A percentile compares a stretch with the other conserved stretches of the same genome.
These are phyloP conservation scores for Leptodactylus fallax DNA, from an alignment of 2,797 vertebrate genomes.

Conservation along the genomic window DNA sequence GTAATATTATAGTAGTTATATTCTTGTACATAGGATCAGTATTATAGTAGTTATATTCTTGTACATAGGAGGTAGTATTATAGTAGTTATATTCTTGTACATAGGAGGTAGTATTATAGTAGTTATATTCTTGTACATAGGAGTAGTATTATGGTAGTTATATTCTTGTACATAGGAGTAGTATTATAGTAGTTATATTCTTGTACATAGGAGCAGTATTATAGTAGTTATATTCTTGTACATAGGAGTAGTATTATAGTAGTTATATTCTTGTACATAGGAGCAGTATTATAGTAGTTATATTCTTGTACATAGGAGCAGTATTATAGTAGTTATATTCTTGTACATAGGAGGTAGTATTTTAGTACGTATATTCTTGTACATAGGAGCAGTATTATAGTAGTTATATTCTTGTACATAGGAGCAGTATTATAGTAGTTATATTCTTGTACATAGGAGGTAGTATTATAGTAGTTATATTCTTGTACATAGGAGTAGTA, in stretches of 20 bases:
- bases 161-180: background rate
- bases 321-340: background rate
- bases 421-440: background rate
- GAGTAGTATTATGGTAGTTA: constrained; percentile 4
- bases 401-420: background rate
- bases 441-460: background rate
- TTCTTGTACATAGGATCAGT: background rate
- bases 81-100: constrained; percentile 11
- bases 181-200: constrained; percentile 9
- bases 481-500: background rate
- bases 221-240: constrained; percentile 1
- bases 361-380: background rate
- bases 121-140: constrained; percentile 5
- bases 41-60: constrained; percentile 14
- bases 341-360: background rate
- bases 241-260: background rate
- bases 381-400: background rate
- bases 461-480: background rate
- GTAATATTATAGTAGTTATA: constrained; percentile 7
- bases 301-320: background rate
- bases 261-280: background rate
- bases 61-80: constrained; percentile 1
- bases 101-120: constrained; percentile 1
- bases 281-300: background rate
- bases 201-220: background rate